phyloP scores from a whole-genome alignment of 2,888 invertebrate species.

The Tachina fera region DNA sequence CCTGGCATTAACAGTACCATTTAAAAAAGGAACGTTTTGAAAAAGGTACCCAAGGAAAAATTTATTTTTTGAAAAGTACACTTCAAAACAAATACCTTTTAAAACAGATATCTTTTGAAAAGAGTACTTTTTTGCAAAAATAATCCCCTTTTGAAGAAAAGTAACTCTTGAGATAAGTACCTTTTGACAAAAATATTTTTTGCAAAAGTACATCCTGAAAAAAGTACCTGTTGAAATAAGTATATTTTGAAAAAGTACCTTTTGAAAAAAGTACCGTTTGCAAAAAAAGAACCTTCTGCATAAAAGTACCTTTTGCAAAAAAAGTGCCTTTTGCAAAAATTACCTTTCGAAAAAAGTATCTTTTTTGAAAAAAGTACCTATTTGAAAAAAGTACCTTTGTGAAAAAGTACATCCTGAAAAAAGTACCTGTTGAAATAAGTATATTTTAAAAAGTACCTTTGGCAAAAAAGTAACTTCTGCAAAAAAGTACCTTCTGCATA shows the following conservation, averaged over 20 bases:
- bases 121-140: no score
- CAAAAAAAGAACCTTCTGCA: background rate
- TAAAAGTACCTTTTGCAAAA: background rate
- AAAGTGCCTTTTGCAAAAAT: background rate
- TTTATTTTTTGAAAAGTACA: no score
- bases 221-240: no score
- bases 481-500: background rate
- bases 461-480: background rate
- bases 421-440: background rate
- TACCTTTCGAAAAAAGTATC: background rate
- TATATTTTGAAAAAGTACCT: background rate
- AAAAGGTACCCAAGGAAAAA: no score
- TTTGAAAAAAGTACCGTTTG: background rate
- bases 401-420: background rate
- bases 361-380: background rate
- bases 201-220: no score
- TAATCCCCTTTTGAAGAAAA: no score
- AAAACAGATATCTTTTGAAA: no score
- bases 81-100: no score
- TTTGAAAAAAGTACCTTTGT: background rate
- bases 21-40: no score
- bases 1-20: no score
- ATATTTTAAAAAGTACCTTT: background rate
- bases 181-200: no score
- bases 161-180: no score